phyloP scores from a whole-genome alignment of 2,113 vertebrate genomes.

The Bufo bufo region DNA sequence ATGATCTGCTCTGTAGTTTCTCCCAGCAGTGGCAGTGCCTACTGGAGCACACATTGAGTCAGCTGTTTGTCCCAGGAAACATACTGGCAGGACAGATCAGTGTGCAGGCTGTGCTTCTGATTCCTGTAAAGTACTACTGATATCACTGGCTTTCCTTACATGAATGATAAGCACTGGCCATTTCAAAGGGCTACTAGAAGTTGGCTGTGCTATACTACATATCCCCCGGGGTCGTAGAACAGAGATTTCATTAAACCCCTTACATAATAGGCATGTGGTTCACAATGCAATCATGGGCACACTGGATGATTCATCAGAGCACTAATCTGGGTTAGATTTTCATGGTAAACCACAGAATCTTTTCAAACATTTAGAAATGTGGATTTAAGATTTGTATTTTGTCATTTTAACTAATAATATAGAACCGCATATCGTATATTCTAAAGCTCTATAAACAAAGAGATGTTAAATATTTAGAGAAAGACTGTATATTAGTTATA shows the following conservation, averaged over 20 bases:
- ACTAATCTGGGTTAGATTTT: slow-evolving; percentile 53
- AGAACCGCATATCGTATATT: not conserved
- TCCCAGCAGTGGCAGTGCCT: slow-evolving; percentile 61
- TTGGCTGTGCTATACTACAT: slow-evolving; percentile 42
- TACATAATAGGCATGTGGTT: slow-evolving; percentile 56
- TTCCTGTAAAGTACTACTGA: slow-evolving; percentile 59
- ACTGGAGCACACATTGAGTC: slow-evolving; percentile 67
- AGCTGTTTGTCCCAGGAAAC: slow-evolving; percentile 46
- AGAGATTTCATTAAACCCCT: slow-evolving; percentile 56
- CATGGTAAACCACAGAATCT: slow-evolving; percentile 28
- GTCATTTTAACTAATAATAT: not conserved
- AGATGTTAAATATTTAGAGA: not conserved
- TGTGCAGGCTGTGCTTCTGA: slow-evolving; percentile 43
- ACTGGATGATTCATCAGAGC: slow-evolving; percentile 50
- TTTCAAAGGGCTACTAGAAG: slow-evolving; percentile 32
- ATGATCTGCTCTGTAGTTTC: slow-evolving; percentile 66
- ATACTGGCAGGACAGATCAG: not conserved
- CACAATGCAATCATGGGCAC: slow-evolving; percentile 46
- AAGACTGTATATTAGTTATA: not conserved
- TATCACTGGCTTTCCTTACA: slow-evolving; percentile 46
- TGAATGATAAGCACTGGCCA: slow-evolving; percentile 39
- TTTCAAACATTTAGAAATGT: slow-evolving; percentile 49
- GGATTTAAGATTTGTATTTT: slow-evolving; percentile 52
- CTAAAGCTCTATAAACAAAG: not conserved
- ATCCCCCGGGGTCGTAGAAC: slow-evolving; percentile 47